Evolutionary conservation across 2,888 invertebrate genomes (phyloP).

Genomic region (Aelia acuminata): DNA sequence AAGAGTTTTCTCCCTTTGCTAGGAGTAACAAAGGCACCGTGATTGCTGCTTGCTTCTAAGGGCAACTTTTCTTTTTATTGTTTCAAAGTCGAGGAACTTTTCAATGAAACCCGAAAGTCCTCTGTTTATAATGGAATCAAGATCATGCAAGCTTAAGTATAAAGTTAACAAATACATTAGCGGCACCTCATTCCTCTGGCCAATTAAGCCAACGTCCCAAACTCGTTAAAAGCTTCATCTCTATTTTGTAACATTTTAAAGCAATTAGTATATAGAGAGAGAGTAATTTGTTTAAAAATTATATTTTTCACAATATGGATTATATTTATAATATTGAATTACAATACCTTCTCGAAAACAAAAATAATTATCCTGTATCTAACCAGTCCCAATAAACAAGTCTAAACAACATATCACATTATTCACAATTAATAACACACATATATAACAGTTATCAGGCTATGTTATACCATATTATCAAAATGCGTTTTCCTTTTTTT

Average conservation of each 20-base stretch:
- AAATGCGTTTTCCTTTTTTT: too few relatives aligned
- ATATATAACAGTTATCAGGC: too few relatives aligned
- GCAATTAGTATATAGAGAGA: too few relatives aligned
- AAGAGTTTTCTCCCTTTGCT: neutral
- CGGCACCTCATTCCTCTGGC: neutral
- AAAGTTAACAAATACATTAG: constrained; percentile 50
- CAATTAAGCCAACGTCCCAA: neutral
- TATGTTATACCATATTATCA: too few relatives aligned
- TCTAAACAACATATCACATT: too few relatives aligned
- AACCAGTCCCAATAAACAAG: too few relatives aligned
- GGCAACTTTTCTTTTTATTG: constrained; percentile 19
- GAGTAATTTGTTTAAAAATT: too few relatives aligned
- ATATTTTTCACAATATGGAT: too few relatives aligned
- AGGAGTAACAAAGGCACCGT: constrained; percentile 1
- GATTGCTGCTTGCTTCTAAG: neutral
- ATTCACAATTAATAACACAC: too few relatives aligned
- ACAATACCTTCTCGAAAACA: too few relatives aligned
- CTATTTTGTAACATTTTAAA: neutral
- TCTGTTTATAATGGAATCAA: constrained; percentile 10
- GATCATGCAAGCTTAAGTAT: constrained; percentile 49
- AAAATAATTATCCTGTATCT: too few relatives aligned
- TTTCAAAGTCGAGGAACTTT: constrained; percentile 2
- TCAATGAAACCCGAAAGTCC: constrained; percentile 18
- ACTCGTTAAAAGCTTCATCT: neutral
- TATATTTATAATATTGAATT: too few relatives aligned